These are phyloP conservation scores for Netelia inedita DNA, from an alignment of 2,888 invertebrate species.

Conservation along the genomic window DNA sequence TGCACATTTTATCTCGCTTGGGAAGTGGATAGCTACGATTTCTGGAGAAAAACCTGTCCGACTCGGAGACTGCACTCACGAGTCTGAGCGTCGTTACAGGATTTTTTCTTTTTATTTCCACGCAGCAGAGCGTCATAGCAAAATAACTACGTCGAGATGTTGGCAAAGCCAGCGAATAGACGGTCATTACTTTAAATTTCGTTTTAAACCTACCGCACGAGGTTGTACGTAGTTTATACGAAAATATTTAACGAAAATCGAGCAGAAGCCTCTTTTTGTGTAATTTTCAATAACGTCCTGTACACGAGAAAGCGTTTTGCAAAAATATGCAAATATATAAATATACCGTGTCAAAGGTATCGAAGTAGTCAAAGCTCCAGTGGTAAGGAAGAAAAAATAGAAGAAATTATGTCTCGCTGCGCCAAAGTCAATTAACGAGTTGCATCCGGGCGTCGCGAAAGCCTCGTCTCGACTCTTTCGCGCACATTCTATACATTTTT, in stretches of 20 bases:
- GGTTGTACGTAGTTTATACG: not conserved
- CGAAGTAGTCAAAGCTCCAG: not conserved
- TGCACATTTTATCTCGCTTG: slow-evolving; percentile 6
- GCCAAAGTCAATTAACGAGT: slow-evolving; percentile 41
- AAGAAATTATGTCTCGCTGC: slow-evolving; percentile 19
- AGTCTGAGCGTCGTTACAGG: slow-evolving; percentile 2
- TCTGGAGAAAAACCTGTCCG: not conserved
- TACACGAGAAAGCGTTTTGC: too few species aligned
- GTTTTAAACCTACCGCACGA: not conserved
- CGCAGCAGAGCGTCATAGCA: not conserved
- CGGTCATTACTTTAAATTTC: slow-evolving; percentile 15
- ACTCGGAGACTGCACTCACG: not conserved
- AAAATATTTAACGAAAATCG: slow-evolving; percentile 4
- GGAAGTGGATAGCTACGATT: not conserved
- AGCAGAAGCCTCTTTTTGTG: slow-evolving; percentile 11
- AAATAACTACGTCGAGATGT: not conserved
- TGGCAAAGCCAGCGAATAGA: not conserved
- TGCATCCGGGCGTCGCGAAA: not conserved
- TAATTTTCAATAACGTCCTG: not conserved
- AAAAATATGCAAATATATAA: not conserved
- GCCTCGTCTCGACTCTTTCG: slow-evolving; percentile 6
- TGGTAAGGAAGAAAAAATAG: not conserved
- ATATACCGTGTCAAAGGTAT: slow-evolving; percentile 32
- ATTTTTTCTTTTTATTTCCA: not conserved
- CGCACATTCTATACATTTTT: not conserved